These are phyloP conservation scores for Pollachius pollachius DNA, from an alignment of 2,113 vertebrate genomes.

Conservation along the genomic window DNA sequence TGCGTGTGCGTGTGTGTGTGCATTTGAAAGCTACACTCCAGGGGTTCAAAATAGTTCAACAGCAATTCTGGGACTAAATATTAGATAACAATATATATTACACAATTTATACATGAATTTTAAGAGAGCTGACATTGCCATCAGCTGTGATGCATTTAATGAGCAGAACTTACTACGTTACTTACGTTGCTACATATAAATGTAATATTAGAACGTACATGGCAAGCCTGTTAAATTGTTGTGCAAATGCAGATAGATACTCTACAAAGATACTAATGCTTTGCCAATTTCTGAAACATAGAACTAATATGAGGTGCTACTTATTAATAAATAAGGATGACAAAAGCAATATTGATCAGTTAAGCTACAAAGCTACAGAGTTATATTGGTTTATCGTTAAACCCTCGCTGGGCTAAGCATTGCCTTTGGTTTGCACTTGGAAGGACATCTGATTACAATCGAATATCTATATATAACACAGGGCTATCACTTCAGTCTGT, in stretches of 20 bases:
- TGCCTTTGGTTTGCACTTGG: constrained; percentile 76
- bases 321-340: too few species aligned
- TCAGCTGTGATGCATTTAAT: too few species aligned
- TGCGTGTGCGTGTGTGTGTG: too few species aligned
- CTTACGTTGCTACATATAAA: not conserved
- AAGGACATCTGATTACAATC: constrained; percentile 80
- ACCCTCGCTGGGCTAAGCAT: constrained; percentile 62
- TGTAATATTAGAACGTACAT: not conserved
- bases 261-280: not conserved
- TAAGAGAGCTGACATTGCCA: too few species aligned
- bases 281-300: not conserved
- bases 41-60: too few species aligned
- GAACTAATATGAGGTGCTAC: too few species aligned
- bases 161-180: not conserved
- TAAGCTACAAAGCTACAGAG: constrained; percentile 61
- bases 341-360: constrained; percentile 64
- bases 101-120: too few species aligned
- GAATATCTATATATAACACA: constrained; percentile 62
- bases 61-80: not conserved
- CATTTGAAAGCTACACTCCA: not conserved
- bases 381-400: constrained; percentile 78
- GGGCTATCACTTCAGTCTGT: constrained; percentile 37
- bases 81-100: not conserved
- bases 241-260: not conserved
- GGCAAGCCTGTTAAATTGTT: not conserved